Evolutionary conservation across 2,888 invertebrate genomes (phyloP).

Genomic region (Pyrocoelia pectoralis): DNA sequence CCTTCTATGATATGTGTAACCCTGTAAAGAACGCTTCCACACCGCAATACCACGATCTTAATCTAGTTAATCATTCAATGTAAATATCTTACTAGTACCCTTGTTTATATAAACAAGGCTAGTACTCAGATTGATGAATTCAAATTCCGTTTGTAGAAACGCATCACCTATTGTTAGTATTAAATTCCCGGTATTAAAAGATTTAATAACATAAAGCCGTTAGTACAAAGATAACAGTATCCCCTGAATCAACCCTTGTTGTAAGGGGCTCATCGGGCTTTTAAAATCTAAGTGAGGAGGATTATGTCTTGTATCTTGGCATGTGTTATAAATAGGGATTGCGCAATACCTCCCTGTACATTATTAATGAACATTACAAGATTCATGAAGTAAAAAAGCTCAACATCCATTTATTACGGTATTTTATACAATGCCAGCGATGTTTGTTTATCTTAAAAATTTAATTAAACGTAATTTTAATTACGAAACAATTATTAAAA

Average conservation of each 20-base stretch:
- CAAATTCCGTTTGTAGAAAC: too few relatives aligned
- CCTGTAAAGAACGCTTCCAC: too few relatives aligned
- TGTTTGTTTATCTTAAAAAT: not conserved
- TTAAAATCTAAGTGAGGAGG: conserved; percentile 1
- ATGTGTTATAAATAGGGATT: conserved; percentile 1
- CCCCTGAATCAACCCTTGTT: not conserved
- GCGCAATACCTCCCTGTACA: not conserved
- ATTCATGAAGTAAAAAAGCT: not conserved
- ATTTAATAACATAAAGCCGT: not conserved
- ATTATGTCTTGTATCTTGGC: not conserved
- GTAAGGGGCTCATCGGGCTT: not conserved
- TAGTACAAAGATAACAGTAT: not conserved
- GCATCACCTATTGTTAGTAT: too few relatives aligned
- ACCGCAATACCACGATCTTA: too few relatives aligned
- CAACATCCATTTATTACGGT: not conserved
- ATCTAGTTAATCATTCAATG: too few relatives aligned
- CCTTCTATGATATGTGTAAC: too few relatives aligned
- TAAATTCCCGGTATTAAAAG: too few relatives aligned
- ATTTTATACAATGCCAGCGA: not conserved
- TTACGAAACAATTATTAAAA: not conserved
- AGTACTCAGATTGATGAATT: too few relatives aligned
- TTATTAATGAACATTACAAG: not conserved
- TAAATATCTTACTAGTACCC: too few relatives aligned
- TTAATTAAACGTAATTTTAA: not conserved
- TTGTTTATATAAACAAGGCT: too few relatives aligned